Percentiles rank a stretch among this genome's conserved stretches.
Evolutionary conservation across 2,113 vertebrate species (phyloP).

Genomic region (Anhinga rufa): DNA sequence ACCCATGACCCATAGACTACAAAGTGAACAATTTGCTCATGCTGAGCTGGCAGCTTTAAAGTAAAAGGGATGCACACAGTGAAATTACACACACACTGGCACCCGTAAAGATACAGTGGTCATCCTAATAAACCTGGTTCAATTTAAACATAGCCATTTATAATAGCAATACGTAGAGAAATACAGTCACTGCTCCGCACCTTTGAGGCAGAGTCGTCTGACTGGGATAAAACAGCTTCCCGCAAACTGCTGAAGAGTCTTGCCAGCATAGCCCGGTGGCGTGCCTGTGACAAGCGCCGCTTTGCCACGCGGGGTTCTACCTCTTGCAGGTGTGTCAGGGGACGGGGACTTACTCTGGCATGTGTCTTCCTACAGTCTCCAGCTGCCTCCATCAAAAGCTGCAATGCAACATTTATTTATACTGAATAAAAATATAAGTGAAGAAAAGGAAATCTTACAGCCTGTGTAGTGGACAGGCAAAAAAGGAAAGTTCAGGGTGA

Average conservation of each 20-base stretch:
- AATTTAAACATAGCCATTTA: not conserved
- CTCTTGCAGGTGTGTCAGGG: not conserved
- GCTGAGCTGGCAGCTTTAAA: not conserved
- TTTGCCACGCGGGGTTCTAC: constrained; percentile 32
- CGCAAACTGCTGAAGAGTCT: constrained; percentile 67
- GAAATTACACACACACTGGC: not conserved
- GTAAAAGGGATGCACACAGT: not conserved
- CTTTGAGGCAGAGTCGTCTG: constrained; percentile 71
- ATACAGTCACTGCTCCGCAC: constrained; percentile 32
- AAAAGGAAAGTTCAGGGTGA: not conserved
- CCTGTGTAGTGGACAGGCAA: not conserved
- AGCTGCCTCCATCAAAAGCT: constrained; percentile 62
- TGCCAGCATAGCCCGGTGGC: constrained; percentile 55
- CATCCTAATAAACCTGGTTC: not conserved
- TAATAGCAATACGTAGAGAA: not conserved
- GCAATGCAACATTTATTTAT: not conserved
- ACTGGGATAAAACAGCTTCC: constrained; percentile 59
- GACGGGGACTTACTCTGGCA: not conserved
- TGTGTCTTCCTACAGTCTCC: not conserved
- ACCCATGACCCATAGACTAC: not conserved
- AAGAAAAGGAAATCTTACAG: not conserved
- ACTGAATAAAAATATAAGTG: not conserved
- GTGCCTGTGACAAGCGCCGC: constrained; percentile 64
- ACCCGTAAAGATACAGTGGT: not conserved
- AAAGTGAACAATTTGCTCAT: not conserved